Percentiles rank a stretch among this genome's conserved stretches.
These are phyloP conservation scores for Cricetomys ansorgei DNA, from an alignment of 2,113 vertebrate species.

Conservation along the genomic window DNA sequence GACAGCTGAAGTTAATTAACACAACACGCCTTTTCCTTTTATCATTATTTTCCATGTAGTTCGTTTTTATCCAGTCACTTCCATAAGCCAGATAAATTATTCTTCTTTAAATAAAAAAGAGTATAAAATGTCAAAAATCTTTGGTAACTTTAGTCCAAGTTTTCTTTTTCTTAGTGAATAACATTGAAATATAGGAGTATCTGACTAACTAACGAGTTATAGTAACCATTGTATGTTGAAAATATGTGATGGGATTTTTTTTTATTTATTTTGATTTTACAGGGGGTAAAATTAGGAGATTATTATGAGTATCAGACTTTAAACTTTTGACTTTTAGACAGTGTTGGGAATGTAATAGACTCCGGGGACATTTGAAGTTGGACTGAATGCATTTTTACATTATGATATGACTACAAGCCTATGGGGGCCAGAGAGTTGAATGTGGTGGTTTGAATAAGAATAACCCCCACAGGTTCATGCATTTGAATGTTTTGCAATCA, in stretches of 20 bases:
- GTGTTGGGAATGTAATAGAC: no score
- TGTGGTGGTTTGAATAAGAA: no score
- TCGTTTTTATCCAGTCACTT: background rate
- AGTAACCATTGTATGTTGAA: background rate
- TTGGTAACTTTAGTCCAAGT: background rate
- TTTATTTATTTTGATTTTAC: background rate
- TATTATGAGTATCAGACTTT: background rate
- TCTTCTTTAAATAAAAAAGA: background rate
- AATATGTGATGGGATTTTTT: background rate
- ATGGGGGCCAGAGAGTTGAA: no score
- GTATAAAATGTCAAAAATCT: background rate
- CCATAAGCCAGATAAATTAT: background rate
- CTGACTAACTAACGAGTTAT: background rate
- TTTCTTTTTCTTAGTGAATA: background rate
- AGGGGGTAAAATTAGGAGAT: background rate
- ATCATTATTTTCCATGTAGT: background rate
- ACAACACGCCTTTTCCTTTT: background rate
- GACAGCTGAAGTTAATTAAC: background rate
- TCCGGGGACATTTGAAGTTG: no score
- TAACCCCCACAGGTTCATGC: no score
- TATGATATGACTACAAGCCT: no score
- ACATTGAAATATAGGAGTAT: background rate
- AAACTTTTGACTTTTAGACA: background rate
- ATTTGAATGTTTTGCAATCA: background rate
- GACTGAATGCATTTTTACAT: no score